Evolutionary conservation across 2,113 vertebrate genomes (phyloP).

Genomic region (Osmerus eperlanus): DNA sequence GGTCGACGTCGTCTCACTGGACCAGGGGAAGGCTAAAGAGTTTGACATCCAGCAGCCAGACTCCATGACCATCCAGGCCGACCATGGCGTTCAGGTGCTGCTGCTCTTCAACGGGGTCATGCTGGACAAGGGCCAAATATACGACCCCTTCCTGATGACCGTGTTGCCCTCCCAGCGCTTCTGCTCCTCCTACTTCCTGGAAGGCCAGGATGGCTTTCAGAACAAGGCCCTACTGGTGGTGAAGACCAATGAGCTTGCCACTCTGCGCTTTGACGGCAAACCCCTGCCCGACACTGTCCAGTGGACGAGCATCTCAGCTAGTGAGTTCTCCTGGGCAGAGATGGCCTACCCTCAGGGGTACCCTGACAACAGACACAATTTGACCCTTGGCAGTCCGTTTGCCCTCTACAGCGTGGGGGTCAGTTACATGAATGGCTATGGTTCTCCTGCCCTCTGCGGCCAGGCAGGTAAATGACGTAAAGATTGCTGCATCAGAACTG

Average conservation of each 20-base stretch:
- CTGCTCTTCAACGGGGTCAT: slow-evolving; percentile 65
- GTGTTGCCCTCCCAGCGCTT: slow-evolving; percentile 60
- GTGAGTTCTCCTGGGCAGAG: slow-evolving; percentile 70
- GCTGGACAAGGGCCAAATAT: background rate
- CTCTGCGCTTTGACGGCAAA: slow-evolving; percentile 54
- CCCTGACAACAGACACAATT: slow-evolving; percentile 16
- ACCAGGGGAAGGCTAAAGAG: slow-evolving; percentile 35
- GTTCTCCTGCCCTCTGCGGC: slow-evolving; percentile 61
- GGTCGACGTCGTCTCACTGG: slow-evolving; percentile 28
- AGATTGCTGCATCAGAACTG: too few relatives aligned
- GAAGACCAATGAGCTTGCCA: slow-evolving; percentile 13
- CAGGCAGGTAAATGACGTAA: slow-evolving; percentile 46
- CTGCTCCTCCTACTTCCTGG: slow-evolving; percentile 67
- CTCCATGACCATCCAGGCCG: slow-evolving; percentile 63
- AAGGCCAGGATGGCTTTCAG: slow-evolving; percentile 42
- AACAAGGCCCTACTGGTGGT: slow-evolving; percentile 67
- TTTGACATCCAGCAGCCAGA: slow-evolving; percentile 28
- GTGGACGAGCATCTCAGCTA: slow-evolving; percentile 62
- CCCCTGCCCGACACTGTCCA: slow-evolving; percentile 21
- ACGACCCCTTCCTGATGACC: slow-evolving; percentile 69
- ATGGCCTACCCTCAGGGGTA: slow-evolving; percentile 39
- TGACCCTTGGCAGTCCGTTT: slow-evolving; percentile 53
- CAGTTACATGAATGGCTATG: slow-evolving; percentile 57
- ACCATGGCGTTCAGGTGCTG: slow-evolving; percentile 73
- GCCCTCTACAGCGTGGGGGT: slow-evolving; percentile 70